Evolutionary conservation across 2,797 vertebrate species (phyloP).

Genomic region (Cygnus olor): DNA sequence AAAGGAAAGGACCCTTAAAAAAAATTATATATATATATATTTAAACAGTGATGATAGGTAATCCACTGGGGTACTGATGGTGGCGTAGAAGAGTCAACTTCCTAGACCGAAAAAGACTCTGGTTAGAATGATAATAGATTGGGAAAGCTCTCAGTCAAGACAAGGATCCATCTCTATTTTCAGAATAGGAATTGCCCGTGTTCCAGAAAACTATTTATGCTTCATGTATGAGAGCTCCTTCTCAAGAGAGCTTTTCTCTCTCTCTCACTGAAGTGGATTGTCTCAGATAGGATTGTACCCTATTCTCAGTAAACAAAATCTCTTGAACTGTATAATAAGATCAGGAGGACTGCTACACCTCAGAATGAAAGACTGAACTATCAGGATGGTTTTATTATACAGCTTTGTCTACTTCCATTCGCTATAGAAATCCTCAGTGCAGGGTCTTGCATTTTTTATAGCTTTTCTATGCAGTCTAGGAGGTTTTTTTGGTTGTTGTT

Average conservation of each 20-base stretch:
- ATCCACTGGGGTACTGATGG: not conserved
- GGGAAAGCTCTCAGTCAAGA: not conserved
- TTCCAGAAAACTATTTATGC: conserved; percentile 40
- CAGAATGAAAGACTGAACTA: conserved; percentile 61
- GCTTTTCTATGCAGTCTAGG: not conserved
- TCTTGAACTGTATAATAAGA: conserved; percentile 81
- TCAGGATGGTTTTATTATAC: conserved; percentile 51
- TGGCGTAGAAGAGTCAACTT: not conserved
- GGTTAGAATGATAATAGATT: not conserved
- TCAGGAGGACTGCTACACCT: conserved; percentile 60
- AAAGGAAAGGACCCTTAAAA: not conserved
- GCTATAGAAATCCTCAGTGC: conserved; percentile 22
- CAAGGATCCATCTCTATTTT: not conserved
- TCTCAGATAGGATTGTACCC: conserved; percentile 76
- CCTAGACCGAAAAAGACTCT: not conserved
- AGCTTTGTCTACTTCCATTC: conserved; percentile 33
- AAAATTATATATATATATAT: not conserved
- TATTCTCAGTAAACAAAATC: conserved; percentile 81
- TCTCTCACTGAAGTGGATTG: conserved; percentile 79
- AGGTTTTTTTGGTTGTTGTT: not conserved
- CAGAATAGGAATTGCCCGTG: not conserved
- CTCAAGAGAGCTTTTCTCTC: conserved; percentile 69
- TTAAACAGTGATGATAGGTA: not conserved
- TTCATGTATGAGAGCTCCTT: conserved; percentile 20
- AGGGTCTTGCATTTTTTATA: not conserved